Conservation (phyloP, 2,888 invertebrate genomes). For the Aricia artaxerxes region DNA sequence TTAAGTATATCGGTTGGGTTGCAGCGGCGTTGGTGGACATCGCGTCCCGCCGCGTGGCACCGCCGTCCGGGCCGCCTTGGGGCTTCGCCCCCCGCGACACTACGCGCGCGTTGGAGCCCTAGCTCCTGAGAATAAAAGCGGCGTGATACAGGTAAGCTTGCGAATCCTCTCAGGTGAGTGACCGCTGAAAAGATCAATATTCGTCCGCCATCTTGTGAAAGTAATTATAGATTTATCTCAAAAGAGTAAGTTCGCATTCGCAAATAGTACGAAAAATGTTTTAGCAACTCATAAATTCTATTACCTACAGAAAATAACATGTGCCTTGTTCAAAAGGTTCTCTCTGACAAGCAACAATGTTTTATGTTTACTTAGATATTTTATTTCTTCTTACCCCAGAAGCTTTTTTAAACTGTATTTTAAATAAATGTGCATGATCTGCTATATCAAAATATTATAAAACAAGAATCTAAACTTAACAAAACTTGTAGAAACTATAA, state of each 20-base stretch:
- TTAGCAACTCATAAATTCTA: neutral
- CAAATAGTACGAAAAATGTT: neutral
- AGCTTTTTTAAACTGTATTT: neutral
- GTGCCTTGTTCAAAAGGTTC: neutral
- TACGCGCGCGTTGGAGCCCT: conserved; percentile 79
- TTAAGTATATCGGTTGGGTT: conserved; percentile 73
- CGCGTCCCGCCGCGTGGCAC: conserved; percentile 72
- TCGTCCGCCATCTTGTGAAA: conserved; percentile 70
- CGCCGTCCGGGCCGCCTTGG: conserved; percentile 50
- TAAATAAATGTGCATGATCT: neutral
- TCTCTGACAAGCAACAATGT: neutral
- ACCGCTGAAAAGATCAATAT: conserved; percentile 58
- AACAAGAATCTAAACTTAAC: too few species aligned
- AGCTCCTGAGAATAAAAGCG: conserved; percentile 64
- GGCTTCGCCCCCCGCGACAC: conserved; percentile 57
- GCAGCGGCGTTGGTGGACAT: conserved; percentile 72
- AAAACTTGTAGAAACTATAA: too few species aligned
- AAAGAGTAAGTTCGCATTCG: conserved; percentile 28
- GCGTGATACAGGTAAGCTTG: conserved; percentile 68
- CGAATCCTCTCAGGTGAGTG: conserved; percentile 55
- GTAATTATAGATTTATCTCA: conserved; percentile 48
- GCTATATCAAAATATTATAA: neutral
- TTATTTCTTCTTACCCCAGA: neutral
- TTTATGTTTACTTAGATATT: neutral
- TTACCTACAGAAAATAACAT: neutral